Base-by-base conservation (phyloP, 2,888 invertebrate species). In the Teleogryllus oceanicus region DNA sequence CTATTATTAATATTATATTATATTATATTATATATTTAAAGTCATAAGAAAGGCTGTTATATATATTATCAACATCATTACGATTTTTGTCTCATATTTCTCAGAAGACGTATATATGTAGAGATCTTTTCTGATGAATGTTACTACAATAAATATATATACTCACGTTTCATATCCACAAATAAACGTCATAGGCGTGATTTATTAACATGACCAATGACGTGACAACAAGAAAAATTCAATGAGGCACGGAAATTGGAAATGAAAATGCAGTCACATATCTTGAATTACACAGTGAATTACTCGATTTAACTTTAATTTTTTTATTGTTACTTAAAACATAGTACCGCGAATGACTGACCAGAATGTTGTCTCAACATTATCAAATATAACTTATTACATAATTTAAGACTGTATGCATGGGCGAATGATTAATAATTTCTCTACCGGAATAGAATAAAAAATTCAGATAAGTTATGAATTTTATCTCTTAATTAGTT, bases 21-120 rank as follows among this genome's bases (percentile, higher is more conserved):
- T 74, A 77, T 74, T 77, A 76, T 77, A 50, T 77, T 74, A 74
- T 74, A 77, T 74, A 79, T 74, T 76, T 51, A 78, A 81, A 81
- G 81, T 79, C 80, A 78, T 81, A 77, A 78, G 78, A 80, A 80
- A 81, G 80, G 79, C 78, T 81, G 81, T 80, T 81, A 81, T 80
- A 79, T 78, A 75, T 77, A 77, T 74, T 80, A 80, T 80, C 77
- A 78, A 51, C 51, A 78, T 50, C 50, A 49, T 76, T 76, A 79
- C 50, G 21, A 80, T 78, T 49, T 76, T 78, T 80, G 75, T 80
- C 37, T n/a, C 76, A 62, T 62, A 62, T 62, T n/a, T 62, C 62
- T 62, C 62, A 62, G 62, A 62, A 62, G 62, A 78, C 51, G n/a
- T 78, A 78, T 78, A 50, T 78, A 78, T 24, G 20, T 51, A 78